Evolutionary conservation across 2,797 vertebrate species (phyloP), one percentile per base, ranked within the genome.

Genomic region (Catharus ustulatus): DNA sequence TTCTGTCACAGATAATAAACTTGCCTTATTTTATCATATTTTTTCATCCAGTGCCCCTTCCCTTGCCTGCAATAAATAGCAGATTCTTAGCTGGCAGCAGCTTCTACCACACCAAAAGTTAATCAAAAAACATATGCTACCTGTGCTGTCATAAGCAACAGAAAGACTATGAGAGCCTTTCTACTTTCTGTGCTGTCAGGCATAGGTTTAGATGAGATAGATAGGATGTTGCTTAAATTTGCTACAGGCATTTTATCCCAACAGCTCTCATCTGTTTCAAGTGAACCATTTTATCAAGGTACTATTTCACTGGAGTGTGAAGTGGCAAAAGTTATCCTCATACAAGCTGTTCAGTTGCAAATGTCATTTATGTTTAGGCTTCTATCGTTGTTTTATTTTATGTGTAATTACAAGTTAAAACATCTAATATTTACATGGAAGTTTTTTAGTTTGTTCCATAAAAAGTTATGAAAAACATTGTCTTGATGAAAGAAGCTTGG

Each of bases 281-380:
- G 74, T 96, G 96, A 96, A 96, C 72, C 93, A 94, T 96, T 96
- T 94, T 67, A 92, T 95, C 85, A 95, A 95, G 85, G 84, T 95
- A 95, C 85, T 94, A 54, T 96, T 93, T 94, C 94, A 95, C 34
- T 91, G 90, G 82, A 94, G 92, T 96, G 87, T 92, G 76, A 96
- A 96, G 90, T 87, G 63, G 62, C 64, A 81, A 66, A 95, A 94
- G 46, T 84, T 93, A 94, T 76, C 59, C 3, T 89, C 67, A 77
- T 40, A 89, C 57, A 86, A 89, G 38, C 45, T 90, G 16, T 81
- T 90, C 78, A 24, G 34, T 46, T 90, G 81, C 34, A 96, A 92
- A 89, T 43, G 23, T 54, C 67, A 71, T 57, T 29, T 91, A 49
- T 57, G 15, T 9, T 79, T 54, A n/a, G 23, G 23, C 10, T 78